phyloP scores from a whole-genome alignment of 2,888 invertebrate genomes.

The Hydriomena furcata region DNA sequence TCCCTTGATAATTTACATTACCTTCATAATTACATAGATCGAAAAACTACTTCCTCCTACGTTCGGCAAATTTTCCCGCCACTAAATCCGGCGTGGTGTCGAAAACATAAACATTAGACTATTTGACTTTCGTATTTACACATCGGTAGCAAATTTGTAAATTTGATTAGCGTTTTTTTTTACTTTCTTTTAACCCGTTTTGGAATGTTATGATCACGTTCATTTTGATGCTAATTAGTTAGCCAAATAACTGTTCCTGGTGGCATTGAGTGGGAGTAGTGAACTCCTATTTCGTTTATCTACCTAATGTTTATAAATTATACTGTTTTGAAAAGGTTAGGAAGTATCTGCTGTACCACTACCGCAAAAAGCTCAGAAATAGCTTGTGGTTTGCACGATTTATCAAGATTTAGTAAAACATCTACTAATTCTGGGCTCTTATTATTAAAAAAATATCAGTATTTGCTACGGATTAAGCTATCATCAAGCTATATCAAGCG shows the following conservation, averaged over 20 bases:
- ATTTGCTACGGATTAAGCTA: too few species aligned
- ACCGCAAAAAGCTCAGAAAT: too few species aligned
- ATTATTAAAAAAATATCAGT: too few species aligned
- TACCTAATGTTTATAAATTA: constrained; percentile 4
- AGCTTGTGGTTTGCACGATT: too few species aligned
- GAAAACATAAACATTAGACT: constrained; percentile 13
- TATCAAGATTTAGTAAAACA: too few species aligned
- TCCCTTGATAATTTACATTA: too few species aligned
- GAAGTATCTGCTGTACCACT: too few species aligned
- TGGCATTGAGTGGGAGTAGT: constrained; percentile 14
- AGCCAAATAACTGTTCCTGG: constrained; percentile 5
- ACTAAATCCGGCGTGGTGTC: background rate
- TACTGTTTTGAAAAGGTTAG: background rate
- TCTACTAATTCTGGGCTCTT: too few species aligned
- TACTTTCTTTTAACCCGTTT: constrained; percentile 49
- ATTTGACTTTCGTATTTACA: constrained; percentile 33
- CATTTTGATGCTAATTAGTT: constrained; percentile 18
- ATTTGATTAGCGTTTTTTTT: constrained; percentile 31
- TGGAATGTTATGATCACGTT: constrained; percentile 23
- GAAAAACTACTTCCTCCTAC: too few species aligned
- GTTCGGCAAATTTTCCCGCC: constrained; percentile 1
- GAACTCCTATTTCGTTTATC: constrained; percentile 3
- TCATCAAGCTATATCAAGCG: too few species aligned
- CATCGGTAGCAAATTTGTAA: constrained; percentile 34
- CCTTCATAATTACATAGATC: too few species aligned